Conservation (phyloP, 2,797 vertebrate species). For the Silurus aristotelis region DNA sequence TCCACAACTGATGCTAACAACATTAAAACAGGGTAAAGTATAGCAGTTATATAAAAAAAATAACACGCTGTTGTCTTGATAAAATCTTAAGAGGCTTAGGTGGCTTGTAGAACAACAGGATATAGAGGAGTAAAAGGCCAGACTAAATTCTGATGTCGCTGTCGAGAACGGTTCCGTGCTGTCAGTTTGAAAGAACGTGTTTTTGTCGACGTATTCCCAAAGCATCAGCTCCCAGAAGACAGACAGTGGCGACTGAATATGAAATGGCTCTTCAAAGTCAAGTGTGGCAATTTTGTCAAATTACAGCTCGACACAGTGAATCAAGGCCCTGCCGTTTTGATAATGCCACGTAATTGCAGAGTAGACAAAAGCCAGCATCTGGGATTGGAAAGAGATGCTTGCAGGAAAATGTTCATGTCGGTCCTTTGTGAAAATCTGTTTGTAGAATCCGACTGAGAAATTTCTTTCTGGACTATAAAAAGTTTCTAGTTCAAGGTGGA, state of each 20-base stretch:
- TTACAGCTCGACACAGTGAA: conserved; percentile 39
- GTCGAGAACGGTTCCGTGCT: neutral
- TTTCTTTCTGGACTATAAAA: neutral
- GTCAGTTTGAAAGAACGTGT: conserved; percentile 5
- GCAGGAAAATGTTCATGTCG: neutral
- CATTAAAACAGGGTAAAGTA: neutral
- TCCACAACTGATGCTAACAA: neutral
- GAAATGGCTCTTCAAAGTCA: conserved; percentile 39
- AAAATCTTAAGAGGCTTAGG: neutral
- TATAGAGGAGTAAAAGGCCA: conserved; percentile 8
- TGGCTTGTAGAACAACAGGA: neutral
- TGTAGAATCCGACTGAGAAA: neutral
- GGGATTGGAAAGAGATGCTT: neutral
- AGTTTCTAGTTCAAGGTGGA: neutral
- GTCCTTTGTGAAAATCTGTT: conserved; percentile 18
- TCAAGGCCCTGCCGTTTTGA: conserved; percentile 23
- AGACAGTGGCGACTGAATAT: conserved; percentile 10
- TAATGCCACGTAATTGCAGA: conserved; percentile 42
- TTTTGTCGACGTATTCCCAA: conserved; percentile 12
- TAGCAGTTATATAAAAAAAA: neutral
- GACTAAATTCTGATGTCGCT: neutral
- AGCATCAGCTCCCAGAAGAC: conserved; percentile 21
- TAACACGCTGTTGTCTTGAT: neutral
- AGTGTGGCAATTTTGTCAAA: conserved; percentile 44
- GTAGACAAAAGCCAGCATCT: conserved; percentile 16